These are phyloP conservation scores for Idaea straminata DNA, from an alignment of 2,888 invertebrate genomes.

Conservation along the genomic window DNA sequence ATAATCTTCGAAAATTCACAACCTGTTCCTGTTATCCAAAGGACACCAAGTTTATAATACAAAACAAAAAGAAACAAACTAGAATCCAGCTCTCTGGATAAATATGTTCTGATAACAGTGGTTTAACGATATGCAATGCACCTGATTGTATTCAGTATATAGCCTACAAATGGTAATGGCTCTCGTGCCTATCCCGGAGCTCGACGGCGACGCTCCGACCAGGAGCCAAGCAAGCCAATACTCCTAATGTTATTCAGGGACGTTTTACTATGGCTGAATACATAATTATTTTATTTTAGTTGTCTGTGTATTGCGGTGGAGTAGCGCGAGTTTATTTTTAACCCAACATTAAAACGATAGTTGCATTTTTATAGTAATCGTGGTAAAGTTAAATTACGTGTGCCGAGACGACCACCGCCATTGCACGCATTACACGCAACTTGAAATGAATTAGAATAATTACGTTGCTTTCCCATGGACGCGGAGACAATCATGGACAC, in stretches of 20 bases:
- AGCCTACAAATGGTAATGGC: not conserved
- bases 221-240: constrained; percentile 27
- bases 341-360: constrained; percentile 52
- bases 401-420: constrained; percentile 48
- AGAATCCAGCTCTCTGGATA: not conserved
- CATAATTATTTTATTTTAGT: constrained; percentile 55
- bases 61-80: not conserved
- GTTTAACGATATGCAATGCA: not conserved
- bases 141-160: constrained; percentile 4
- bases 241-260: constrained; percentile 52
- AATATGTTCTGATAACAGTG: not conserved
- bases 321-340: constrained; percentile 60
- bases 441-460: constrained; percentile 49
- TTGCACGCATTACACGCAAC: constrained; percentile 37
- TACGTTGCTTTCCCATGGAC: constrained; percentile 27
- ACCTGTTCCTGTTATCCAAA: not conserved
- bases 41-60: not conserved
- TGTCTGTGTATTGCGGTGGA: constrained; percentile 50
- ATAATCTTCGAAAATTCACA: no score
- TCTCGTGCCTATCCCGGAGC: not conserved
- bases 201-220: no score
- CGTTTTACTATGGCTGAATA: constrained; percentile 35
- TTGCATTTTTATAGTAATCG: constrained; percentile 61
- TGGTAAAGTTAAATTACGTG: constrained; percentile 43
- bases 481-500: constrained; percentile 33